Evolutionary conservation across 2,888 invertebrate species (phyloP), one percentile per base, ranked within the genome.

Genomic region (Danaus chrysippus): DNA sequence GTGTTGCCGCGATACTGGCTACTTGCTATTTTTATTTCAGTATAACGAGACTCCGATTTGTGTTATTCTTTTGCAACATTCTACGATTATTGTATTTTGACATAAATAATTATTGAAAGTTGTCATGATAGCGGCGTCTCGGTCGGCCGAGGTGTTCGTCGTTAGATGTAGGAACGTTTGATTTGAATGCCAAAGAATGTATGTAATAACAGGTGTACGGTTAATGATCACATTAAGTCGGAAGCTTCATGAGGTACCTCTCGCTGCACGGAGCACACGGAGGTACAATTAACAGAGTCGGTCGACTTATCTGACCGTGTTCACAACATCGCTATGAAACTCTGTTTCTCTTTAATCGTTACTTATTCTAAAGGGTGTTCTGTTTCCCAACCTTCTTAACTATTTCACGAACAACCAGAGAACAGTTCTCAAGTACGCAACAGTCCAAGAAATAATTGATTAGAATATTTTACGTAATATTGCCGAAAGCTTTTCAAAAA

Each of bases 251-350:
- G 62, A 65, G 65, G 66, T 66, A 64, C 61, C 65, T 67, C 58
- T 57, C 70, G 72, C 69, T 68, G 68, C 62, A 71, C 71, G 68
- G 71, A 64, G 61, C 52, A 57, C 65, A 71, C 68, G 73, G 70
- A 65, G 68, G 70, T 69, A 76, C 77, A 82, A 80, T 82, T 82
- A 83, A 71, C 76, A 74, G 76, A 79, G 76, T 75, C 76, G 76
- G 67, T 76, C 74, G 70, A 74, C 74, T 74, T 73, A 67, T 70
- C 72, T 79, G 78, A 82, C 84, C 83, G 82, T 76, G 78, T 83
- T 81, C 73, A 62, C 58, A 65, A 49, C 34, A 53, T 41, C 43
- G 42, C 34, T 54, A 54, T 54, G 15, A 42, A 59, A 13, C 34
- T 43, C 34, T 13, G 15, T 42, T 23, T 41, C 49, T 13, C 11